A percentile compares a stretch with the other conserved stretches of the same genome.
phyloP scores from a whole-genome alignment of 2,797 vertebrate genomes.

The Poeciliopsis infans region DNA sequence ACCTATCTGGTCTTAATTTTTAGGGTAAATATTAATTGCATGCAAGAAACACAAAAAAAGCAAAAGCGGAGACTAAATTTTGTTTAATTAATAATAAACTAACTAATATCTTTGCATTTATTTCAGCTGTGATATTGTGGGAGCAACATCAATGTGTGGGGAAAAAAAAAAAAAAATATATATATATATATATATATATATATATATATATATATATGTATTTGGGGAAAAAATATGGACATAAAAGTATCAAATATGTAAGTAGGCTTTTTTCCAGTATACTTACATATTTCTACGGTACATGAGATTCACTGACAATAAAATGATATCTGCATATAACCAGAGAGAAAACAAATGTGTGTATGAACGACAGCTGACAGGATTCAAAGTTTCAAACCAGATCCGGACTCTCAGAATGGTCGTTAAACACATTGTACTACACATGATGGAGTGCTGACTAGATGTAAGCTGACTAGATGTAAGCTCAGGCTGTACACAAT shows the following conservation, averaged over 20 bases:
- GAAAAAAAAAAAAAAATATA: no score
- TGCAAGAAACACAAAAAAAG: not conserved
- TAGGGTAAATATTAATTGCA: not conserved
- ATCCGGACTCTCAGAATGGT: not conserved
- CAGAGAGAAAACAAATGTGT: not conserved
- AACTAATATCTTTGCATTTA: not conserved
- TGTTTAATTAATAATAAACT: not conserved
- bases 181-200: no score
- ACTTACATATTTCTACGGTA: not conserved
- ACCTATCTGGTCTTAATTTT: not conserved
- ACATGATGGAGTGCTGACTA: not conserved
- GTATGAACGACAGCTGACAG: not conserved
- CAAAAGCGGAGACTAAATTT: not conserved
- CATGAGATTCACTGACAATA: not conserved
- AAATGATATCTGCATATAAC: not conserved
- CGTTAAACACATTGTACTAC: not conserved
- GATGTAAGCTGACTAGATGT: not conserved
- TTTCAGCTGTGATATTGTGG: not conserved
- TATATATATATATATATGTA: not conserved
- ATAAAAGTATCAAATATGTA: not conserved
- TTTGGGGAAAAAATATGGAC: not conserved
- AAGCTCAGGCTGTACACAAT: no score
- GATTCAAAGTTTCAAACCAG: not conserved
- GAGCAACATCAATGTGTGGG: not conserved
- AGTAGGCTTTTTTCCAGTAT: not conserved